Evolutionary conservation across 2,113 vertebrate species (phyloP).

Genomic region (Cavia aperea): DNA sequence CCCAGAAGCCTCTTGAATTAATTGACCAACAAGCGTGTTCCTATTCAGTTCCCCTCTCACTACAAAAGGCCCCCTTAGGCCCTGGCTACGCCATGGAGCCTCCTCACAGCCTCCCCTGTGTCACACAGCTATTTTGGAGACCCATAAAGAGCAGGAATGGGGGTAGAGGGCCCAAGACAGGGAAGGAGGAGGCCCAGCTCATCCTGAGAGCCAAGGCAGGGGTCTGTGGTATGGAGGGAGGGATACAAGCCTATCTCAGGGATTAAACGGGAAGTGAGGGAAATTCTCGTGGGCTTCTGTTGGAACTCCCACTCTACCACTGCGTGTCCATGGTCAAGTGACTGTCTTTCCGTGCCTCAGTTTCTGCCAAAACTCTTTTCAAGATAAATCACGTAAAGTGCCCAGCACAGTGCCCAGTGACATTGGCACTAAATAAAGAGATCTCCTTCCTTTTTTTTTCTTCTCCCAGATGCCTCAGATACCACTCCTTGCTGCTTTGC

Average conservation of each 20-base stretch:
- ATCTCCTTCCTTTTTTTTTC: not conserved
- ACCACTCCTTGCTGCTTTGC: constrained; percentile 69
- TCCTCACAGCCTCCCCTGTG: not conserved
- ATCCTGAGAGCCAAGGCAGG: not conserved
- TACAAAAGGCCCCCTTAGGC: not conserved
- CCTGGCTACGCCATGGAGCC: not conserved
- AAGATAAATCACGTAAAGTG: not conserved
- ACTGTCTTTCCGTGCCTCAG: not conserved
- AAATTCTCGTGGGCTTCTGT: not conserved
- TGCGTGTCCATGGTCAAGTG: not conserved
- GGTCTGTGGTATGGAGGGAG: not conserved
- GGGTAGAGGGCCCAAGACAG: not conserved
- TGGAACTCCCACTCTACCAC: not conserved
- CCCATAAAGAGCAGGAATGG: not conserved
- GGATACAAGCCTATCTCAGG: not conserved
- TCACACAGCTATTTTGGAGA: not conserved
- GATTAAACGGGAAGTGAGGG: not conserved
- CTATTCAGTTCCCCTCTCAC: not conserved
- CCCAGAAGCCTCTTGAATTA: not conserved
- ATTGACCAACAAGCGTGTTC: not conserved
- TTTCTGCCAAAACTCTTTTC: not conserved
- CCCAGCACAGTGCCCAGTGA: not conserved
- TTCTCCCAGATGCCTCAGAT: constrained; percentile 62
- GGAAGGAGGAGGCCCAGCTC: not conserved
- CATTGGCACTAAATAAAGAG: not conserved